Percentiles rank a stretch among this genome's conserved stretches.
These are phyloP conservation scores for Lepisosteus osseus DNA, from an alignment of 2,113 vertebrate genomes.

Conservation along the genomic window DNA sequence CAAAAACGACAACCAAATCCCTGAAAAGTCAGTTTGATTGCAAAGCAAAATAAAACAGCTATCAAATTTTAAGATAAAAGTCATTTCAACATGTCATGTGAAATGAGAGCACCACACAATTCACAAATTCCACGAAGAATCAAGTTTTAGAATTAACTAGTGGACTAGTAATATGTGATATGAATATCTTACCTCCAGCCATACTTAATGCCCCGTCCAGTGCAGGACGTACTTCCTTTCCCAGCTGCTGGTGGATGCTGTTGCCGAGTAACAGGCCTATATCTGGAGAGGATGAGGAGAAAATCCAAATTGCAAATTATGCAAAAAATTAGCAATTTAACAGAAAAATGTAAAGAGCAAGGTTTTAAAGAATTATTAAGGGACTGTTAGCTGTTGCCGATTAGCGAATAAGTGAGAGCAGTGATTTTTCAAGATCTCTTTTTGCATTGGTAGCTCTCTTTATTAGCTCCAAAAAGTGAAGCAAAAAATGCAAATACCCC, in stretches of 20 bases:
- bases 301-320: not conserved
- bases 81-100: not conserved
- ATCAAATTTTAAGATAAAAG: not conserved
- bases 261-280: slow-evolving; percentile 76
- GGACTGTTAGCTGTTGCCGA: no score
- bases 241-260: slow-evolving; percentile 72
- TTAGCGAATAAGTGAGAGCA: no score
- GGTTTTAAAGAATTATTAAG: no score
- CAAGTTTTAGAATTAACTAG: not conserved
- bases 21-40: not conserved
- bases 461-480: no score
- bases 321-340: not conserved
- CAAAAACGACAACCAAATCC: no score
- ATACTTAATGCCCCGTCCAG: slow-evolving; percentile 73
- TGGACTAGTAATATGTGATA: not conserved
- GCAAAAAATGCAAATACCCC: no score
- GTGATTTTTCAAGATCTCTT: no score
- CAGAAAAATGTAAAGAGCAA: not conserved
- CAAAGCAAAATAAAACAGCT: not conserved
- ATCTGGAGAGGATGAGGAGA: slow-evolving; percentile 57
- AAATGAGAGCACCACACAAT: not conserved
- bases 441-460: no score
- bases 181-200: slow-evolving; percentile 72
- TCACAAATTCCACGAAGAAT: not conserved
- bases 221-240: slow-evolving; percentile 73